These are phyloP conservation scores for Ceratina calcarata DNA, from an alignment of 1,140 invertebrate genomes.

Conservation along the genomic window DNA sequence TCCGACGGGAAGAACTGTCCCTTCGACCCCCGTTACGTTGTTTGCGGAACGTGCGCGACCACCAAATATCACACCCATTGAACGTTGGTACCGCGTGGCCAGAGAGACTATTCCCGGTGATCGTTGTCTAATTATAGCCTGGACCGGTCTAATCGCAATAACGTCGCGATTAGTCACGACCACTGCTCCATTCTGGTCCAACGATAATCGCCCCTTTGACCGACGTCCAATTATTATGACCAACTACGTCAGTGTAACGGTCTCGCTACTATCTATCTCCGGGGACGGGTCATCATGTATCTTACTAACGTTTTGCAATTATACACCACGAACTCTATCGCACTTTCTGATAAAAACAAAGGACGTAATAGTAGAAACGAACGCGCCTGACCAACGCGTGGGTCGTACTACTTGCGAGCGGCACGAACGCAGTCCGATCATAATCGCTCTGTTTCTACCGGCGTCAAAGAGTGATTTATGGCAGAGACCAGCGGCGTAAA, in stretches of 20 bases:
- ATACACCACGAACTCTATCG: too few species aligned
- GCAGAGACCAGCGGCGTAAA: background rate
- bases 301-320: background rate
- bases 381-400: too few species aligned
- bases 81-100: background rate
- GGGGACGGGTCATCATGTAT: slow-evolving; percentile 31
- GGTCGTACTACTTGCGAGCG: slow-evolving; percentile 28
- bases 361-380: too few species aligned
- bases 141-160: slow-evolving; percentile 40
- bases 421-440: slow-evolving; percentile 10
- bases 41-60: slow-evolving; percentile 10
- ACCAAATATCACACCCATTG: slow-evolving; percentile 17
- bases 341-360: too few species aligned
- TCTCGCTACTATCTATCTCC: background rate
- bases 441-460: background rate
- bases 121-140: slow-evolving; percentile 47
- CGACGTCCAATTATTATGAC: slow-evolving; percentile 42
- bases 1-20: background rate
- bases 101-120: background rate
- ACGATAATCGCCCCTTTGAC: slow-evolving; percentile 36
- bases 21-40: background rate
- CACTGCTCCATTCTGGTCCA: slow-evolving; percentile 10
- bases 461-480: slow-evolving; percentile 42
- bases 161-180: slow-evolving; percentile 39
- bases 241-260: slow-evolving; percentile 11